Conservation (phyloP, 1,140 invertebrate species). For the Cydia splendana region DNA sequence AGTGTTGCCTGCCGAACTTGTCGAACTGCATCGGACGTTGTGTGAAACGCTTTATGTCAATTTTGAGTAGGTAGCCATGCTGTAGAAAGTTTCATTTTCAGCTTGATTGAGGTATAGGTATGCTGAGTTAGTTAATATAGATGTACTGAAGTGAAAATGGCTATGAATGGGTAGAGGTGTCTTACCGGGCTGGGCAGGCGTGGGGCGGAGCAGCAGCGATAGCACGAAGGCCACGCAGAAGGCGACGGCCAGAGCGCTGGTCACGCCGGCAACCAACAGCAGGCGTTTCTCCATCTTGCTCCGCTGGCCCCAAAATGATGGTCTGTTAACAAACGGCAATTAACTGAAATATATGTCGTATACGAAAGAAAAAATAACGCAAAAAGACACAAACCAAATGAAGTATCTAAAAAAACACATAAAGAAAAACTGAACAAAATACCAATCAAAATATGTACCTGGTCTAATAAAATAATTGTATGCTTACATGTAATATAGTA, state of each 20-base stretch:
- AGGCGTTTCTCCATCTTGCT: constrained; percentile 89
- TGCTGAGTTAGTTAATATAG: background rate
- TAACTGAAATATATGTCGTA: too few species aligned
- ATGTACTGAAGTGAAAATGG: background rate
- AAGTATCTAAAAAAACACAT: too few species aligned
- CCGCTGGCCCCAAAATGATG: constrained; percentile 92
- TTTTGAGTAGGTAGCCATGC: background rate
- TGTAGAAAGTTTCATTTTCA: background rate
- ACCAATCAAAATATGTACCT: too few species aligned
- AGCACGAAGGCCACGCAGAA: constrained; percentile 83
- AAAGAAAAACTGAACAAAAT: too few species aligned
- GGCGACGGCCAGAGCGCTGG: constrained; percentile 83
- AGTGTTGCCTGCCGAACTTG: background rate
- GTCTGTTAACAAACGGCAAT: constrained; percentile 82
- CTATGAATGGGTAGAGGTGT: background rate
- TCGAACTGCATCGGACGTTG: background rate
- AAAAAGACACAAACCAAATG: too few species aligned
- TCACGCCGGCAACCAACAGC: constrained; percentile 83
- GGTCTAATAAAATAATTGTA: too few species aligned
- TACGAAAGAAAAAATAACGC: too few species aligned
- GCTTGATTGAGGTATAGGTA: constrained; percentile 39
- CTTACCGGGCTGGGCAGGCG: constrained; percentile 46
- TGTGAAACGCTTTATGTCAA: background rate
- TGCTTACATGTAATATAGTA: too few species aligned
- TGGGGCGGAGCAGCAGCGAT: constrained; percentile 47